These are phyloP conservation scores for Heliopora coerulea DNA, from an alignment of 92 coral and sea anemone species.

Conservation along the genomic window DNA sequence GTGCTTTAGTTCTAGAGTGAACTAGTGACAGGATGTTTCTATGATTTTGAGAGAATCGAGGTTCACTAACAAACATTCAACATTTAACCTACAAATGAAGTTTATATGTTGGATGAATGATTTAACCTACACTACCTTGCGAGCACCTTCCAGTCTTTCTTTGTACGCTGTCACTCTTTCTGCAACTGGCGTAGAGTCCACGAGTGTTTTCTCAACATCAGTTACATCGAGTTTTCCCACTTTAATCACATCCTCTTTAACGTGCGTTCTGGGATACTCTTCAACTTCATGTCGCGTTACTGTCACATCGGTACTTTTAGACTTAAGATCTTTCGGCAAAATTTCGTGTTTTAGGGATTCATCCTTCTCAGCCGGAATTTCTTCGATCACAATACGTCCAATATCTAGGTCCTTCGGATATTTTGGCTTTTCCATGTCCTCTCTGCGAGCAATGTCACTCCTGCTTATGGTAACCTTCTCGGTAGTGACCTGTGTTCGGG, in stretches of 20 bases:
- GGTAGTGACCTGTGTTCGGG: background rate
- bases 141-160: too few relatives aligned
- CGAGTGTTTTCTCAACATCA: background rate
- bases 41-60: too few relatives aligned
- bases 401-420: slow-evolving; percentile 10
- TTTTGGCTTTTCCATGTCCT: background rate
- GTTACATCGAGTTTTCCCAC: slow-evolving; percentile 2
- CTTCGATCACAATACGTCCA: slow-evolving; percentile 5
- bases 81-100: too few relatives aligned
- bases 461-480: background rate
- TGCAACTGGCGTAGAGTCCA: background rate
- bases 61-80: too few relatives aligned
- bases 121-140: too few relatives aligned
- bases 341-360: slow-evolving; percentile 1
- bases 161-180: slow-evolving; percentile 7
- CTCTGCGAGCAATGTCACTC: background rate
- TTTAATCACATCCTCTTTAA: background rate
- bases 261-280: background rate
- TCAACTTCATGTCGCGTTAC: background rate
- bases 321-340: background rate
- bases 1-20: too few relatives aligned
- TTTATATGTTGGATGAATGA: too few relatives aligned
- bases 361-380: background rate
- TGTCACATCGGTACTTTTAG: background rate
- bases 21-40: too few relatives aligned